These are phyloP conservation scores for Dendrolimus houi DNA, from an alignment of 2,888 invertebrate genomes.

Conservation along the genomic window DNA sequence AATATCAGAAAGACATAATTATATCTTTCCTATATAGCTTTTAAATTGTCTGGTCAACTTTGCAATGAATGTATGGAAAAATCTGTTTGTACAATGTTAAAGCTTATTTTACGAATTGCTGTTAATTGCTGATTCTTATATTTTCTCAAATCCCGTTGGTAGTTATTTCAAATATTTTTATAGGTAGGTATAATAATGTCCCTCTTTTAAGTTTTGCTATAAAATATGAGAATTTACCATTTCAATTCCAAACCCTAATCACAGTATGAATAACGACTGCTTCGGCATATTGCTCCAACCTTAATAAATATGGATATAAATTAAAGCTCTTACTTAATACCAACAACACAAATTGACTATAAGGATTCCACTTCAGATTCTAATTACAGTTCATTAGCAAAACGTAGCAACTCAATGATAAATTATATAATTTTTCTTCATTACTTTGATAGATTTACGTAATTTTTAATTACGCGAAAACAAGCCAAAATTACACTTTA, in stretches of 20 bases:
- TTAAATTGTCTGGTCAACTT: too few species aligned
- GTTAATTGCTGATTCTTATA: neutral
- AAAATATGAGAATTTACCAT: constrained; percentile 33
- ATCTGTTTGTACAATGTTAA: too few species aligned
- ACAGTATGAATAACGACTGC: constrained; percentile 31
- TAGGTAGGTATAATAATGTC: constrained; percentile 34
- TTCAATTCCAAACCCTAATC: constrained; percentile 38
- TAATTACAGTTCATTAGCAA: constrained; percentile 24
- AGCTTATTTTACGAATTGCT: too few species aligned
- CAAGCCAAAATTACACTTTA: too few species aligned
- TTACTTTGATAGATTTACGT: neutral
- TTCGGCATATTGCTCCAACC: constrained; percentile 22
- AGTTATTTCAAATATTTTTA: constrained; percentile 48
- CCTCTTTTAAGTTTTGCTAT: constrained; percentile 36
- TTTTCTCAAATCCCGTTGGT: constrained; percentile 16
- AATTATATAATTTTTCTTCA: neutral
- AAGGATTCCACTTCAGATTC: constrained; percentile 23
- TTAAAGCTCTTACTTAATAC: constrained; percentile 27
- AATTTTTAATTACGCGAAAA: too few species aligned
- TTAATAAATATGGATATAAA: constrained; percentile 48
- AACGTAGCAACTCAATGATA: constrained; percentile 2
- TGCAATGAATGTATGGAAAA: too few species aligned
- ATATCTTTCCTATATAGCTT: too few species aligned
- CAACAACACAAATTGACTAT: constrained; percentile 32
- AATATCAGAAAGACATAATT: too few species aligned